These are phyloP conservation scores for Mellivora capensis DNA, from an alignment of 2,113 vertebrate genomes.

Conservation along the genomic window DNA sequence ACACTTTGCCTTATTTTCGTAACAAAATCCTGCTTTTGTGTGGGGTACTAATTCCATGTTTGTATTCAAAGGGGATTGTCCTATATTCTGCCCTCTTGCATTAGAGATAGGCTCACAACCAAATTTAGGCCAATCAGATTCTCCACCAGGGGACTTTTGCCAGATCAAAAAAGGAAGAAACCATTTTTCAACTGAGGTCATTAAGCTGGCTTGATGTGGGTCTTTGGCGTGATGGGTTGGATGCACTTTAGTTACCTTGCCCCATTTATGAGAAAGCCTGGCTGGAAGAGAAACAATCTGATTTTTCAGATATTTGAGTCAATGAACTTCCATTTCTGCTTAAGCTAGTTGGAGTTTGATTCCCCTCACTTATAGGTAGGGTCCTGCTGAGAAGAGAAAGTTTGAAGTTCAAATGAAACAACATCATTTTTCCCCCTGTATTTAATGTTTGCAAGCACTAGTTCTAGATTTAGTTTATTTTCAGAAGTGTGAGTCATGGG, in stretches of 20 bases:
- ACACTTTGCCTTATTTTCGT: neutral
- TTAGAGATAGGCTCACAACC: neutral
- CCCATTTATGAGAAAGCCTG: neutral
- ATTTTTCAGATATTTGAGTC: neutral
- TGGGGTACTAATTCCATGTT: neutral
- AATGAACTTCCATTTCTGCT: neutral
- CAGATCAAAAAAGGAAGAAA: neutral
- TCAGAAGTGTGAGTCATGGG: neutral
- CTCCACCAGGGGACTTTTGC: neutral
- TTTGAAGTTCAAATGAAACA: neutral
- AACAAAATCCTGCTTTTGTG: neutral
- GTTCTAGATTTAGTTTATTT: neutral
- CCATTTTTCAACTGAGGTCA: neutral
- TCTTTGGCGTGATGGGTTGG: neutral
- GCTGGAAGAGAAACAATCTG: neutral
- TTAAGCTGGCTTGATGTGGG: neutral
- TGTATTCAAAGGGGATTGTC: neutral
- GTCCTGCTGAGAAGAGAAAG: neutral
- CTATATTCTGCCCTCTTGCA: neutral
- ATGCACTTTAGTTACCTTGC: rapidly evolving
- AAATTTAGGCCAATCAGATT: neutral
- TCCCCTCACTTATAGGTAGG: neutral
- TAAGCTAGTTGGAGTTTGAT: neutral
- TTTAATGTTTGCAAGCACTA: neutral
- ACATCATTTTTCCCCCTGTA: neutral